A percentile compares a stretch with the other conserved stretches of the same genome.
Conservation (phyloP, 1,140 invertebrate species). For the Hylaeus volcanicus region DNA sequence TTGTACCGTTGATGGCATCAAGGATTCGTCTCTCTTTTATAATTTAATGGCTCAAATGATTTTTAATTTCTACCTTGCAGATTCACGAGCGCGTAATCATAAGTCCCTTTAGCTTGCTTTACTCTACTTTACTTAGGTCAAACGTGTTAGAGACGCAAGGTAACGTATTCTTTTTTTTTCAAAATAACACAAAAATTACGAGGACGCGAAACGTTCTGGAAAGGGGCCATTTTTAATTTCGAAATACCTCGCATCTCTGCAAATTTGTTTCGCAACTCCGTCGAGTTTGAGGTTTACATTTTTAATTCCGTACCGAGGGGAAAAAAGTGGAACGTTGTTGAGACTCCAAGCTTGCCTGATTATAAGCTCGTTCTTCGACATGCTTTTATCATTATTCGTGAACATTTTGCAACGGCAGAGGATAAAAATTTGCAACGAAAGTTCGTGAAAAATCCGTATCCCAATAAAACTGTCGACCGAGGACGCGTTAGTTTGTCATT, state of each 20-base stretch:
- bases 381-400: conserved; percentile 34
- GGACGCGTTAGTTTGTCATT: conserved; percentile 27
- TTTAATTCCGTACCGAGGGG: conserved; percentile 29
- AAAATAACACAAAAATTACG: neutral
- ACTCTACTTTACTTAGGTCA: neutral
- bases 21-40: too few relatives aligned
- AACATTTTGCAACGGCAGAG: neutral
- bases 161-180: neutral
- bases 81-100: too few relatives aligned
- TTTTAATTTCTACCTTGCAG: too few relatives aligned
- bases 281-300: conserved; percentile 31
- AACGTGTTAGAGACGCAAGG: neutral
- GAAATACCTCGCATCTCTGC: neutral
- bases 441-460: neutral
- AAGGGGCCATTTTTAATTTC: conserved; percentile 3
- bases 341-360: conserved; percentile 22
- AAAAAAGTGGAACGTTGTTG: conserved; percentile 23
- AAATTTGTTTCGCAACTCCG: neutral
- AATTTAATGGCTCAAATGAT: too few relatives aligned
- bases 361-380: conserved; percentile 20
- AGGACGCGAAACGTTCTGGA: neutral
- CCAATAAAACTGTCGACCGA: conserved; percentile 8
- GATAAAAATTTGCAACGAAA: neutral
- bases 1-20: too few relatives aligned
- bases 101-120: too few relatives aligned